Evolutionary conservation across 2,797 vertebrate genomes (phyloP), one percentile per base, ranked within the genome.

Genomic region (Mastacembelus armatus): DNA sequence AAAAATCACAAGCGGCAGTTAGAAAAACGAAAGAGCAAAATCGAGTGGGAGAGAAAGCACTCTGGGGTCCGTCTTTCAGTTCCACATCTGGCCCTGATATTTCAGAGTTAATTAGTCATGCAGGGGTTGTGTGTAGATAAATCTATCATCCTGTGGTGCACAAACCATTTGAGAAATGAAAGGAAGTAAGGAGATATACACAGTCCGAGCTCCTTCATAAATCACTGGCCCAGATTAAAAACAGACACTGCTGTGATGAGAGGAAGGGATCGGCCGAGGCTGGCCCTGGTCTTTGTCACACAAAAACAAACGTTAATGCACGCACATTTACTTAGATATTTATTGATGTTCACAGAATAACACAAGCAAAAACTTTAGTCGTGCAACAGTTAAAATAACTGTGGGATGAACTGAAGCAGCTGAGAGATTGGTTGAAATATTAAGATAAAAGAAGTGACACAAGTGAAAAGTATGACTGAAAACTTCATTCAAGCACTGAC

Each of bases 71-170:
- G 91, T 96, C 94, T 94, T 94, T 95, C 94, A 94, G 93, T 94
- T 92, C 93, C 95, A 97, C 96, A 98, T 98, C 96, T 98, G 96
- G 95, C 95, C 94, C 94, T 96, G 95, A 96, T 97, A 96, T 96
- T 96, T 96, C 95, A 95, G 94, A 97, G 95, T 95, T 96, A 96
- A 97, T 97, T 96, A 96, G 96, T 97, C 96, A 97, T 95, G 96
- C 95, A 95, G 95, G 94, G 94, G 92, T 92, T 95, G 94, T 95
- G 95, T 95, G 95, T 93, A 95, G 95, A 97, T 96, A 96, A 96
- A 97, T 98, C 96, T 95, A 96, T 97, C 96, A 97, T 96, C 95
- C 95, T 90, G 91, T 92, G 88, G 94, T 92, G 95, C 95, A 95
- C 95, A 96, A 97, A 96, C 95, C 95, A 95, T 96, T 95, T 95